phyloP scores from a whole-genome alignment of 1,140 invertebrate genomes.

The Drosophila repleta region DNA sequence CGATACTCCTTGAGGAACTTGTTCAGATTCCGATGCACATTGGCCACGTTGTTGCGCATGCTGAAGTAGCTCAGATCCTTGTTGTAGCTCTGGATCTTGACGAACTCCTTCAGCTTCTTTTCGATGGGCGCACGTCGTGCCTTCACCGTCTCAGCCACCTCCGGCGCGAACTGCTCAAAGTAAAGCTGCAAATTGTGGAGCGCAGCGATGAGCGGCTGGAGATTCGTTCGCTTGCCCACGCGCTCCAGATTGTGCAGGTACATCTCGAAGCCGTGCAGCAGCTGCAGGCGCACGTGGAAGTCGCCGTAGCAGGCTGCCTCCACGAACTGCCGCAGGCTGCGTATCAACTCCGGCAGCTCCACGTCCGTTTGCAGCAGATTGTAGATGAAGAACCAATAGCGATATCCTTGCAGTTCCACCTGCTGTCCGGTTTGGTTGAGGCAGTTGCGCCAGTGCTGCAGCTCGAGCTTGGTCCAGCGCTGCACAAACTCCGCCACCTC shows the following conservation, averaged over 20 bases:
- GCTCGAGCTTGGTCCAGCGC: conserved; percentile 95
- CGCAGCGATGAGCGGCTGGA: conserved; percentile 86
- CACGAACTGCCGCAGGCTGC: conserved; percentile 91
- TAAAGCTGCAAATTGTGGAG: conserved; percentile 95
- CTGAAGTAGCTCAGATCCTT: conserved; percentile 96
- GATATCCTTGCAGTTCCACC: conserved; percentile 87
- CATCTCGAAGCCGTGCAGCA: conserved; percentile 85
- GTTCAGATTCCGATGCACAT: conserved; percentile 93
- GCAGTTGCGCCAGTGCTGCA: conserved; percentile 93
- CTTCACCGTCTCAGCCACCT: conserved; percentile 88
- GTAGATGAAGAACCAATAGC: conserved; percentile 97
- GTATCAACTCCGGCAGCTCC: conserved; percentile 73
- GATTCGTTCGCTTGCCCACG: conserved; percentile 33
- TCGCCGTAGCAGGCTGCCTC: conserved; percentile 93
- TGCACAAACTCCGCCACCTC: conserved; percentile 92
- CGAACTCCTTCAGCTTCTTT: conserved; percentile 95
- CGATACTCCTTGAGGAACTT: conserved; percentile 94
- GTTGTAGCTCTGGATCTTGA: conserved; percentile 98
- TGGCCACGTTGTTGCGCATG: conserved; percentile 94
- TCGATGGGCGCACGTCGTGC: conserved; percentile 91
- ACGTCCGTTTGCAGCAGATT: conserved; percentile 85
- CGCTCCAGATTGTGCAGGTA: conserved; percentile 69
- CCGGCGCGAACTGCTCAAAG: conserved; percentile 91
- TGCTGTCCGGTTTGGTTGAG: conserved; percentile 88
- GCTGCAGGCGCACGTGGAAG: conserved; percentile 90